These are phyloP conservation scores for Formica exsecta DNA, from an alignment of 1,140 invertebrate species.

Conservation along the genomic window DNA sequence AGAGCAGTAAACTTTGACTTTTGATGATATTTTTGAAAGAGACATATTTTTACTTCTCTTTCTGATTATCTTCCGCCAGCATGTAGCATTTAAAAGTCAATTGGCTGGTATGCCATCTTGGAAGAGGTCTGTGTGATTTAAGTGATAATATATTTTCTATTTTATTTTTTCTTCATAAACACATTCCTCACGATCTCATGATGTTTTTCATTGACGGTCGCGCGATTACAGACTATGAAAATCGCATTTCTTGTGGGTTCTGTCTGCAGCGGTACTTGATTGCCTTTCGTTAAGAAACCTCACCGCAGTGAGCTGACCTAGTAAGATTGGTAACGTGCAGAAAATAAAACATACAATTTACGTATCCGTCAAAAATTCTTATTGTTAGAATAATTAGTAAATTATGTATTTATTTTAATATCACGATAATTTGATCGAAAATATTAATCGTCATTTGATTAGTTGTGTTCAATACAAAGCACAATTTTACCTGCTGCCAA, in stretches of 20 bases:
- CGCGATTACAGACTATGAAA: constrained; percentile 65
- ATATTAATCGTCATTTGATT: neutral
- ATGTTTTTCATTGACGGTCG: constrained; percentile 39
- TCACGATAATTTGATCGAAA: neutral
- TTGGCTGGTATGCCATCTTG: neutral
- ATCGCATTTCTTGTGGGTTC: constrained; percentile 58
- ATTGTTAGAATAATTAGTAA: neutral
- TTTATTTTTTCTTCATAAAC: neutral
- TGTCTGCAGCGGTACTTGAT: constrained; percentile 71
- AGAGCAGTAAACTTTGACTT: neutral
- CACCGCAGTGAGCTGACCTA: constrained; percentile 37
- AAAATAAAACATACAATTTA: constrained; percentile 25
- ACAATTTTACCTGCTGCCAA: neutral
- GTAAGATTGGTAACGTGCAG: constrained; percentile 17
- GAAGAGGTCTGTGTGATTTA: neutral
- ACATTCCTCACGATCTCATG: neutral
- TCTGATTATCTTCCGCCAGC: neutral
- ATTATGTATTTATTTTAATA: neutral
- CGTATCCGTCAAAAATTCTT: neutral
- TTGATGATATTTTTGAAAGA: neutral
- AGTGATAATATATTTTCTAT: neutral
- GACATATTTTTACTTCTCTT: neutral
- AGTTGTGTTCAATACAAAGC: neutral
- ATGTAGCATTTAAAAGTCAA: neutral
- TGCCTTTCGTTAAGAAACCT: constrained; percentile 68